A percentile compares a stretch with the other conserved stretches of the same genome.
These are phyloP conservation scores for Gnatocerus cornutus DNA, from an alignment of 2,888 invertebrate genomes.

Conservation along the genomic window DNA sequence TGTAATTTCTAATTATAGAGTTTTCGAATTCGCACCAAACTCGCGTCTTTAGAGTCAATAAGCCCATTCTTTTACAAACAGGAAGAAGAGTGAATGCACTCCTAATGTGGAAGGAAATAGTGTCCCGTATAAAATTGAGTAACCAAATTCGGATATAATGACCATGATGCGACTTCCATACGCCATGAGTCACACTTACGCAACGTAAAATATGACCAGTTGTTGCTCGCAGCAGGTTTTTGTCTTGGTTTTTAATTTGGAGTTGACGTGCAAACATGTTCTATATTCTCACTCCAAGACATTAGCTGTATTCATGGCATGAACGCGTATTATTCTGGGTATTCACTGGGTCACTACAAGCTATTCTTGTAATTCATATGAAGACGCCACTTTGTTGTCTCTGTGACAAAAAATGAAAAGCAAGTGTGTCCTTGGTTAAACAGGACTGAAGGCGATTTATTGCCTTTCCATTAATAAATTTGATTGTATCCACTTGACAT, in stretches of 20 bases:
- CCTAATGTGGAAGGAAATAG: conserved; percentile 22
- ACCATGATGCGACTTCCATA: conserved; percentile 4
- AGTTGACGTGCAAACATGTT: conserved; percentile 45
- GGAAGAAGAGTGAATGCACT: conserved; percentile 32
- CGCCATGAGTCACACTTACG: conserved; percentile 29
- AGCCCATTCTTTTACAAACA: conserved; percentile 3
- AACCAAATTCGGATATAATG: conserved; percentile 30
- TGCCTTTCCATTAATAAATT: conserved; percentile 26
- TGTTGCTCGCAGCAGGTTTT: conserved; percentile 8
- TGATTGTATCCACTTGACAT: conserved; percentile 40
- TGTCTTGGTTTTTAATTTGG: conserved; percentile 3
- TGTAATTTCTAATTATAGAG: no score
- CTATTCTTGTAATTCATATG: conserved; percentile 35
- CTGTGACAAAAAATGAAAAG: no score
- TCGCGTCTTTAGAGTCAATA: conserved; percentile 12
- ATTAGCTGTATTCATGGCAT: conserved; percentile 15
- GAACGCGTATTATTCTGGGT: conserved; percentile 36
- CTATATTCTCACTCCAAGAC: conserved; percentile 34
- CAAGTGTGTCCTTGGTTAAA: no score
- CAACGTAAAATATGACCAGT: conserved; percentile 22
- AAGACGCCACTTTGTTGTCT: conserved; percentile 28
- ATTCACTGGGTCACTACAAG: conserved; percentile 44
- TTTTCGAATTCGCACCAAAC: no score
- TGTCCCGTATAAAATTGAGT: conserved; percentile 4
- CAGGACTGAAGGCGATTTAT: no score